A percentile compares a stretch with the other conserved stretches of the same genome.
These are phyloP conservation scores for Chalcosyrphus nemorum DNA, from an alignment of 2,888 invertebrate genomes.

Conservation along the genomic window DNA sequence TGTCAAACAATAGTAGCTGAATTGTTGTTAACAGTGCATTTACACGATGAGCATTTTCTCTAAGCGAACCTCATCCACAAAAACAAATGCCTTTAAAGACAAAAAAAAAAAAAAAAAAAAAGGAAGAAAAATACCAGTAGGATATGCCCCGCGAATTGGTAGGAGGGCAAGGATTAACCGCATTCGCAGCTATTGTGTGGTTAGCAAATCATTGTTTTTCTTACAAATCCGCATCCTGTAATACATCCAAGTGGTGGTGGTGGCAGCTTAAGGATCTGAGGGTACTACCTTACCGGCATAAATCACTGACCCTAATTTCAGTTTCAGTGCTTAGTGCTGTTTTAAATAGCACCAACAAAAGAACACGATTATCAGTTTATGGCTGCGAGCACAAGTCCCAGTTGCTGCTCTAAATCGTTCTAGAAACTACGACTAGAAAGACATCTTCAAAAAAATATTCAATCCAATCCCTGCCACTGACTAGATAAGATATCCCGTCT, in stretches of 20 bases:
- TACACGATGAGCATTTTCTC: conserved; percentile 19
- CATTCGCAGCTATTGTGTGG: conserved; percentile 67
- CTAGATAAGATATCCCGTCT: too few species aligned
- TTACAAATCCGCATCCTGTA: conserved; percentile 62
- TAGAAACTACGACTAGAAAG: conserved; percentile 25
- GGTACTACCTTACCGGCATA: conserved; percentile 45
- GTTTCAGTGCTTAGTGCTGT: conserved; percentile 50
- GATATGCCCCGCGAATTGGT: conserved; percentile 50
- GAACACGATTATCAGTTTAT: conserved; percentile 71
- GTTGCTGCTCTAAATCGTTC: conserved; percentile 61
- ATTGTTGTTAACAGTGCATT: conserved; percentile 20
- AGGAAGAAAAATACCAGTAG: too few species aligned
- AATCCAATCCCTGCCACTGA: neutral
- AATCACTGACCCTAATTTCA: conserved; percentile 71
- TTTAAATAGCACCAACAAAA: conserved; percentile 58
- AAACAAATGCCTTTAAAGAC: conserved; percentile 34
- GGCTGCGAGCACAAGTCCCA: conserved; percentile 11
- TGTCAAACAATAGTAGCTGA: neutral
- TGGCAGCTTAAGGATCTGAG: conserved; percentile 48
- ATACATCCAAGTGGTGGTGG: conserved; percentile 55
- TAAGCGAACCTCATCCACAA: conserved; percentile 16
- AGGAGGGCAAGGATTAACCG: conserved; percentile 65
- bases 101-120: too few species aligned
- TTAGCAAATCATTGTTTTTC: conserved; percentile 67
- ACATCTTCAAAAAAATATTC: conserved; percentile 4